Percentiles rank a stretch among this genome's conserved stretches.
These are phyloP conservation scores for Protonibea diacanthus DNA, from an alignment of 2,797 vertebrate species.

Conservation along the genomic window DNA sequence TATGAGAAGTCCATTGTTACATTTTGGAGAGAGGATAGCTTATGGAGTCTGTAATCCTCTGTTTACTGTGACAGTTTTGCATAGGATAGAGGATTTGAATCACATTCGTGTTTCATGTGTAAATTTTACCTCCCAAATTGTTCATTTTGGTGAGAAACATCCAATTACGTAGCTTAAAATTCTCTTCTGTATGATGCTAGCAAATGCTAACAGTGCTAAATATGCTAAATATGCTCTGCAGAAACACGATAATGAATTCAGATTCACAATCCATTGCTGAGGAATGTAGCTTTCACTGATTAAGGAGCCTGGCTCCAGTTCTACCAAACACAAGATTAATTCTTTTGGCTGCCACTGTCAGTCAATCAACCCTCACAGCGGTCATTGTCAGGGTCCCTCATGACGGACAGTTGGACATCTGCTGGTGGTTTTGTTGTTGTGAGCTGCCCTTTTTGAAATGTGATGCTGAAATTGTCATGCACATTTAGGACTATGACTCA, in stretches of 20 bases:
- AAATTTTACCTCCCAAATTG: background rate
- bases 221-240: background rate
- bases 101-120: too few species aligned
- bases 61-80: background rate
- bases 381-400: background rate
- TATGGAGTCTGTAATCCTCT: background rate
- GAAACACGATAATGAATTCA: background rate
- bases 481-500: constrained; percentile 36
- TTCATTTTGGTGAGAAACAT: background rate
- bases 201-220: background rate
- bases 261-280: background rate
- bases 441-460: constrained; percentile 22
- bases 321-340: background rate
- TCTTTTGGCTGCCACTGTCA: constrained; percentile 12
- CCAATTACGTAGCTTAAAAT: background rate
- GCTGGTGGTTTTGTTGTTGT: constrained; percentile 26
- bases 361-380: background rate
- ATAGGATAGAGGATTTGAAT: background rate
- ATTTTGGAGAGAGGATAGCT: background rate
- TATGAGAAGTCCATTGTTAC: background rate
- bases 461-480: constrained; percentile 1
- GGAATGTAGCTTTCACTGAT: background rate
- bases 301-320: background rate
- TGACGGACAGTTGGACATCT: constrained; percentile 27
- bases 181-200: background rate